Conservation (phyloP, 2,113 vertebrate genomes). For the Bufo bufo region DNA sequence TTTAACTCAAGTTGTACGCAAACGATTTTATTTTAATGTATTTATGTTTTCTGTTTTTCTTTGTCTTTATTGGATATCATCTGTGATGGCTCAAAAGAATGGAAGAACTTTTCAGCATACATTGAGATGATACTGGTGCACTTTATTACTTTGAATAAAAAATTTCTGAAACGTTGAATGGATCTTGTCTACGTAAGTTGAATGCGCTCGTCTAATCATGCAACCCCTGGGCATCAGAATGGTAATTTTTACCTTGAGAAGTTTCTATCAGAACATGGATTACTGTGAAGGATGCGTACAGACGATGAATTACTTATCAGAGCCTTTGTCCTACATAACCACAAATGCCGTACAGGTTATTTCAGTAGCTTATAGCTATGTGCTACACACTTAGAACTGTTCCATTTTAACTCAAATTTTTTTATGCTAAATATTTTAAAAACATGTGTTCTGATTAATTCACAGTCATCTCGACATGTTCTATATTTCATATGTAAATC, state of each 20-base stretch:
- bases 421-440: neutral
- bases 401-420: neutral
- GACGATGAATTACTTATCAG: constrained; percentile 15
- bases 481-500: too few relatives aligned
- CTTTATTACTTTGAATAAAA: neutral
- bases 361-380: neutral
- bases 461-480: too few relatives aligned
- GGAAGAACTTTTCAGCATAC: neutral
- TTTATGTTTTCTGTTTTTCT: neutral
- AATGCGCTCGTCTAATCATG: neutral
- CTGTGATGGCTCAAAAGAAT: neutral
- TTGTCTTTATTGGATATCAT: neutral
- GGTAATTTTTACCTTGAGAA: constrained; percentile 36
- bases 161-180: neutral
- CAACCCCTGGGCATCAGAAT: constrained; percentile 14
- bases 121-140: neutral
- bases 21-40: constrained; percentile 19
- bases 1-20: neutral
- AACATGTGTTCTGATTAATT: too few relatives aligned
- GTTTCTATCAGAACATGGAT: constrained; percentile 17
- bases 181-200: constrained; percentile 1
- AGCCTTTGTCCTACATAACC: constrained; percentile 10
- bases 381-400: neutral
- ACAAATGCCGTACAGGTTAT: neutral
- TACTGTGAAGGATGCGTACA: constrained; percentile 25